Base-by-base conservation (phyloP, 2,113 vertebrate genomes). In the Hyperopisus bebe region DNA sequence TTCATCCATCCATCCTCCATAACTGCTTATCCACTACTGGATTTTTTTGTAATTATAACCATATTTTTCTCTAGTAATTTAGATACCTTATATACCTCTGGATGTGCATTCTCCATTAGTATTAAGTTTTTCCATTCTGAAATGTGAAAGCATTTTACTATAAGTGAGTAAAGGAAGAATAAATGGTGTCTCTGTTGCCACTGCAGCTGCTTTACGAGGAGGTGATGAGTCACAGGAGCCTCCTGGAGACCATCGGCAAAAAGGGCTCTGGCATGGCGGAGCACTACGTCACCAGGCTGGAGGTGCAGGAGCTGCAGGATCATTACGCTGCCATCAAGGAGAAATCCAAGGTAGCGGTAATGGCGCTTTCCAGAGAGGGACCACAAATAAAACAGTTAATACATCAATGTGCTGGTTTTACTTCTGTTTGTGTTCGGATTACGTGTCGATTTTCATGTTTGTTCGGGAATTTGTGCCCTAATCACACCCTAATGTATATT, bases 221-320 rank as follows among this genome's bases (percentile, higher is more conserved):
- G 90, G 96, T 99, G 0, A 89, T 98, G 92, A 99, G 97, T 94
- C 97, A 99, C 90, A 94, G 93, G 91, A 97, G 96, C 91, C 94
- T 98, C 74, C 92, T 99, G 94, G 96, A 98, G 92, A 98, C 96
- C 0, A 98, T 99, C 74, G 97, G 98, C 91, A 92, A 94, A 90
- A 99, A 99, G 95, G 95, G 97, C 50, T 96, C 95, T 66, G 96
- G 96, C 89, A 98, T 99, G 97, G 94, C 95, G 1, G 96, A 96
- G 21, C 95, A 97, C 91, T 96, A 95, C 1, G 94, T 96, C 88
- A 95, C 95, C 6, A 93, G 92, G 89, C 91, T 97, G 48, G 96
- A 97, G 55, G 92, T 98, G 27, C 98, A 99, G 89, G 98, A 99
- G n/a, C 96, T 99, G 70, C 97, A 97, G 91, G 98, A 99, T 86